Base-by-base conservation (phyloP, 2,888 invertebrate genomes). In the Aromia moschata region DNA sequence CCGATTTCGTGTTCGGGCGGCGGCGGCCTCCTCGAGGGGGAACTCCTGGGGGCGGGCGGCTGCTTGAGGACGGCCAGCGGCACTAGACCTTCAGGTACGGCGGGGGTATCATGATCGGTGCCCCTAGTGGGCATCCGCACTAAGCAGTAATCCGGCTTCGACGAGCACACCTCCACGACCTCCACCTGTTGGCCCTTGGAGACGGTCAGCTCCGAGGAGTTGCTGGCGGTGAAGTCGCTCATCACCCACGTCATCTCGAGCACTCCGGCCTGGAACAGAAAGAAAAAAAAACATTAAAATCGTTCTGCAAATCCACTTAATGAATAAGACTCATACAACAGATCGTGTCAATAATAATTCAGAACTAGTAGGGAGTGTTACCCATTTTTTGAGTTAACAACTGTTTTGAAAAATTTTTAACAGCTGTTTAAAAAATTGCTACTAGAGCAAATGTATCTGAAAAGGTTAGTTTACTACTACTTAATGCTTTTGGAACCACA, bases 181-280 rank as follows among this genome's bases (percentile, higher is more conserved):
- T 96, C 96, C 64, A 96, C 96, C 82, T 96, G 96, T 82, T 96
- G 96, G 16, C 96, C 96, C 79, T 94, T 94, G 64, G 85, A 85
- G 40, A 97, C 94, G 52, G 89, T 89, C 71, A 96, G 81, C 81
- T 96, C 96, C 55, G 90, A 89, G 43, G 89, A 84, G 67, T 89
- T 89, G 9, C 87, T 83, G 12, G 90, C 84, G n/a, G 92, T 89
- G 80, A 92, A 93, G 79, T 96, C 96, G 65, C 91, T 91, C 56
- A 94, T 88, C 72, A 95, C 93, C 94, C 94, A 94, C 60, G 93
- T 93, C 87, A 93, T 91, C 80, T 95, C 94, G 64, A 90, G 87
- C 56, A 89, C 91, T 72, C 91, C 89, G 56, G 87, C 84, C 91
- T 92, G 83, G 20, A 82, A 84, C 67, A 67, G 71, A 69, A 64